Evolutionary conservation across 1,140 invertebrate species (phyloP).

Genomic region (Colletes gigas): DNA sequence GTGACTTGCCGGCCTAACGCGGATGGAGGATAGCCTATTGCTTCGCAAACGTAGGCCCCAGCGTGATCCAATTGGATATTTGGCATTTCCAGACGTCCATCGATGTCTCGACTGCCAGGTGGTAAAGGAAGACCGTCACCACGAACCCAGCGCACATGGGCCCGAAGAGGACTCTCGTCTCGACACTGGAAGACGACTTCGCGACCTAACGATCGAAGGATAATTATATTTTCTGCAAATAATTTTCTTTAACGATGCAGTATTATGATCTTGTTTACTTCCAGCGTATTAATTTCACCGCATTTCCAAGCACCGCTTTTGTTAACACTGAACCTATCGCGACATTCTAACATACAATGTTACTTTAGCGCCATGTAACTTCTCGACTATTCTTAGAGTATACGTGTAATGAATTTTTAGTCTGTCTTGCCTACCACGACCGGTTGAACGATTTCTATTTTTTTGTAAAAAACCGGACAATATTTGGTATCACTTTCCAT

Average conservation of each 20-base stretch:
- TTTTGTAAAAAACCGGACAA: too few relatives aligned
- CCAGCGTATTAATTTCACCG: not conserved
- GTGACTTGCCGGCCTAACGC: constrained; percentile 82
- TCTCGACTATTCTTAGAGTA: too few relatives aligned
- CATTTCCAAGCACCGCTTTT: not conserved
- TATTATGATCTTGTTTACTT: not conserved
- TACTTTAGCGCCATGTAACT: too few relatives aligned
- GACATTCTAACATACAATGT: too few relatives aligned
- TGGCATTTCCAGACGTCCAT: constrained; percentile 92
- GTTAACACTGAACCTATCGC: too few relatives aligned
- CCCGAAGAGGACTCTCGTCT: constrained; percentile 90
- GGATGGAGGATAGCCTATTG: constrained; percentile 84
- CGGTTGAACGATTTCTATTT: too few relatives aligned
- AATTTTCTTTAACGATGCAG: not conserved
- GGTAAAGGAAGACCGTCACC: constrained; percentile 87
- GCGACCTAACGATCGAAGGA: constrained; percentile 83
- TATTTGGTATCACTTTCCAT: too few relatives aligned
- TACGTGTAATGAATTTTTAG: too few relatives aligned
- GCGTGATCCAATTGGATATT: constrained; percentile 89
- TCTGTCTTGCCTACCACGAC: too few relatives aligned
- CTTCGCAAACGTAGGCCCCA: constrained; percentile 92
- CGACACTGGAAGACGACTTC: constrained; percentile 96
- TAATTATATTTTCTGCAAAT: constrained; percentile 7
- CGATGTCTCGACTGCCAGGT: constrained; percentile 85
- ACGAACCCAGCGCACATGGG: constrained; percentile 88